A percentile compares a stretch with the other conserved stretches of the same genome.
phyloP scores from a whole-genome alignment of 2,888 invertebrate genomes.

The Holacanthella duospinosa region DNA sequence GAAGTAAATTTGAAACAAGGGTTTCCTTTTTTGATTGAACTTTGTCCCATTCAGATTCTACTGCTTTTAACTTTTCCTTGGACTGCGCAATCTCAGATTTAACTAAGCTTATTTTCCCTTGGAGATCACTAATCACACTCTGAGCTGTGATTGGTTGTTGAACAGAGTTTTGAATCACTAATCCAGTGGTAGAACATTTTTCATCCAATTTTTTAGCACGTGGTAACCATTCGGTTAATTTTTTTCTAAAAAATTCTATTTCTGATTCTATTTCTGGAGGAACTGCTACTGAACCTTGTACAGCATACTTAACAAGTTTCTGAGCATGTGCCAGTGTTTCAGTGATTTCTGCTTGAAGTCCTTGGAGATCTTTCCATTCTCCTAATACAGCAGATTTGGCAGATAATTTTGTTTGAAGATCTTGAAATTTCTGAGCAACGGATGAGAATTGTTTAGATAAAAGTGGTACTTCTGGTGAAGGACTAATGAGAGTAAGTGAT shows the following conservation, averaged over 20 bases:
- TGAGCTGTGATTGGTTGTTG: slow-evolving; percentile 69
- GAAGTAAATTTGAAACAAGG: slow-evolving; percentile 41
- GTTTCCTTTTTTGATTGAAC: slow-evolving; percentile 64
- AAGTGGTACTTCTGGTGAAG: slow-evolving; percentile 61
- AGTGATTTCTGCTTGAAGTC: slow-evolving; percentile 67
- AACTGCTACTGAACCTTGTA: slow-evolving; percentile 16
- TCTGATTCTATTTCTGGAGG: slow-evolving; percentile 22
- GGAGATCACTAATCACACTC: slow-evolving; percentile 68
- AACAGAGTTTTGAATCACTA: neutral
- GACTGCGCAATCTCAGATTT: neutral
- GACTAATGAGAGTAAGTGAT: slow-evolving; percentile 56
- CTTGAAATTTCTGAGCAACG: slow-evolving; percentile 59
- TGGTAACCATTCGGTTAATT: slow-evolving; percentile 28
- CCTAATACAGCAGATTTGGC: slow-evolving; percentile 63
- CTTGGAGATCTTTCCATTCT: slow-evolving; percentile 71
- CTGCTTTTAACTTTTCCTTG: slow-evolving; percentile 7
- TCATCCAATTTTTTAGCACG: slow-evolving; percentile 22
- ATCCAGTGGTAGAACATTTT: neutral
- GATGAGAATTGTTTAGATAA: slow-evolving; percentile 65
- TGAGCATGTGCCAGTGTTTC: slow-evolving; percentile 56
- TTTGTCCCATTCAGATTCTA: slow-evolving; percentile 57
- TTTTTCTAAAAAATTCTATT: slow-evolving; percentile 22
- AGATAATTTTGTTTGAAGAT: slow-evolving; percentile 60
- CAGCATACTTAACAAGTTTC: neutral
- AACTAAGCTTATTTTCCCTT: slow-evolving; percentile 39